phyloP scores from a whole-genome alignment of 2,797 vertebrate genomes.

The Catharus ustulatus region DNA sequence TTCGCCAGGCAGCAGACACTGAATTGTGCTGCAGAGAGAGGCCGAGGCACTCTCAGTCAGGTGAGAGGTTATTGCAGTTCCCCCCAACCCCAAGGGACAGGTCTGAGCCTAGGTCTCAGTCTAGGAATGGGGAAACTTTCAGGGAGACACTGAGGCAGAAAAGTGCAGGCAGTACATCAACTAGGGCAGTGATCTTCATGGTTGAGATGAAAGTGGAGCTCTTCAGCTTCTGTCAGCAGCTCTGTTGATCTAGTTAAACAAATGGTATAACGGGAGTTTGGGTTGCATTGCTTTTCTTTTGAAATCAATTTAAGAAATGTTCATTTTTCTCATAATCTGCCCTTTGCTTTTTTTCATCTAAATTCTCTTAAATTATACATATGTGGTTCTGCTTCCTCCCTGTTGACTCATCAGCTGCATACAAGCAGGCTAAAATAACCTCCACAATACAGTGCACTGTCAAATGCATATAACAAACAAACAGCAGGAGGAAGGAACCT shows the following conservation, averaged over 20 bases:
- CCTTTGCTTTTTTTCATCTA: neutral
- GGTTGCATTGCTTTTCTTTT: neutral
- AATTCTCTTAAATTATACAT: slow-evolving; percentile 27
- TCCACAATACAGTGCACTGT: neutral
- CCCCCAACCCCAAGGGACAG: neutral
- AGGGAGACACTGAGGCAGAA: neutral
- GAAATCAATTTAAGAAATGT: slow-evolving; percentile 6
- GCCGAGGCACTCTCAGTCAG: neutral
- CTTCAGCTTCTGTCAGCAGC: neutral
- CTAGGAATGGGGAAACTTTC: neutral
- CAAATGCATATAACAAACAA: slow-evolving; percentile 17
- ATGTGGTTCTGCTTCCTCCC: neutral
- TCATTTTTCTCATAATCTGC: slow-evolving; percentile 5
- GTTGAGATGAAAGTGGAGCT: neutral
- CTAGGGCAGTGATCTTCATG: neutral
- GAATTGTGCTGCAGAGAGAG: neutral
- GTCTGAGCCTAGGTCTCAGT: neutral
- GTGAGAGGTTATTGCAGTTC: neutral
- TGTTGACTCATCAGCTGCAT: slow-evolving; percentile 35
- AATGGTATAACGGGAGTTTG: neutral
- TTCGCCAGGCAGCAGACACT: neutral
- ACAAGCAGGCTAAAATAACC: neutral
- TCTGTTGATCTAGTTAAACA: neutral
- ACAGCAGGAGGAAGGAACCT: neutral
- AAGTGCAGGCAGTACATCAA: neutral